A percentile compares a stretch with the other conserved stretches of the same genome.
Evolutionary conservation across 1,140 invertebrate genomes (phyloP).

Genomic region (Teleopsis dalmanni): DNA sequence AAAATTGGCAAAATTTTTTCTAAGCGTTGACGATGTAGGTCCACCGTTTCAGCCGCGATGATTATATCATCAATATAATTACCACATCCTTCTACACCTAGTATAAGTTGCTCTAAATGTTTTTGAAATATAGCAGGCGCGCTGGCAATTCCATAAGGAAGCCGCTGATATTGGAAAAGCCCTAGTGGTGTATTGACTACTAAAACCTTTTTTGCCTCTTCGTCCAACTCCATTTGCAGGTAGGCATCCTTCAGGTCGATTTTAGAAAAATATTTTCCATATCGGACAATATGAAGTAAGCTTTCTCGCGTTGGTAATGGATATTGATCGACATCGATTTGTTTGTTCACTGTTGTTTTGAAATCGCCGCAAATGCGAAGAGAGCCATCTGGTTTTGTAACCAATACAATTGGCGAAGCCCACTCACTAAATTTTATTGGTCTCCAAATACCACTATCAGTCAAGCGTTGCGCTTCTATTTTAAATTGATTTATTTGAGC

Average conservation of each 20-base stretch:
- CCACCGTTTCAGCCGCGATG: constrained; percentile 17
- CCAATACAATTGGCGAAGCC: constrained; percentile 41
- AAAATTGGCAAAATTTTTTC: constrained; percentile 22
- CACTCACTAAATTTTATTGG: constrained; percentile 28
- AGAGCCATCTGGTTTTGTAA: constrained; percentile 43
- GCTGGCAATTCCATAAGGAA: constrained; percentile 43
- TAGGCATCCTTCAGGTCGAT: constrained; percentile 24
- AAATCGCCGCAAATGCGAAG: constrained; percentile 46
- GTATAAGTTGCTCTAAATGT: constrained; percentile 24
- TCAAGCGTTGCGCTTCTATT: constrained; percentile 21
- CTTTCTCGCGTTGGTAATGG: constrained; percentile 32
- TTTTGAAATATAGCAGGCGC: constrained; percentile 39
- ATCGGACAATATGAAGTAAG: constrained; percentile 30
- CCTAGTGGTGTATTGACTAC: constrained; percentile 33
- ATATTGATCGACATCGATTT: constrained; percentile 29
- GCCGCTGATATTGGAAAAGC: constrained; percentile 36
- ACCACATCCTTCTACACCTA: constrained; percentile 29
- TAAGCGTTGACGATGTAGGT: constrained; percentile 27
- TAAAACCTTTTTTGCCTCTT: constrained; percentile 16
- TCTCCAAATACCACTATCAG: constrained; percentile 14
- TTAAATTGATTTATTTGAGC: constrained; percentile 22
- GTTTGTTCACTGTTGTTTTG: constrained; percentile 39
- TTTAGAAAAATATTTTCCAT: constrained; percentile 28
- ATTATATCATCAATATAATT: constrained; percentile 40
- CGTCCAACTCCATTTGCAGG: constrained; percentile 30